Percentiles rank a stretch among this genome's conserved stretches.
Conservation (phyloP, 2,113 vertebrate genomes). For the Thermophis baileyi region DNA sequence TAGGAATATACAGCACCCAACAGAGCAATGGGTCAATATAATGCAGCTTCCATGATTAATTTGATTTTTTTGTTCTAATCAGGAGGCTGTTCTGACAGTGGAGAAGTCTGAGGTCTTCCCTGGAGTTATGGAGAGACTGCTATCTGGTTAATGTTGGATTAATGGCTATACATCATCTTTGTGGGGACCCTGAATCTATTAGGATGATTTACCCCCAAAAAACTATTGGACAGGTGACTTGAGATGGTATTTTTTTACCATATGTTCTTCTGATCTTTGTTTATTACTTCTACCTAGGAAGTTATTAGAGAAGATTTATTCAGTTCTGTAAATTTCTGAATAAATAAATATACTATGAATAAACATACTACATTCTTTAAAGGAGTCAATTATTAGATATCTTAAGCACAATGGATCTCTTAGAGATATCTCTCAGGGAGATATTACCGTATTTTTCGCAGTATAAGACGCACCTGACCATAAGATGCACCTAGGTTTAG, state of each 20-base stretch:
- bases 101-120: not conserved
- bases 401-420: not conserved
- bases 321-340: not conserved
- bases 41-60: not conserved
- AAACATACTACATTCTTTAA: not conserved
- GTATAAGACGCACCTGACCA: too few species aligned
- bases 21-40: not conserved
- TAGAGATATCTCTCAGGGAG: not conserved
- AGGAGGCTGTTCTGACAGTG: not conserved
- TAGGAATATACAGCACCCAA: not conserved
- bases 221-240: not conserved
- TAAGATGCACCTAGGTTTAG: too few species aligned
- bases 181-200: not conserved
- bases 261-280: not conserved
- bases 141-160: not conserved
- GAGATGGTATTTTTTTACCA: not conserved
- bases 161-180: not conserved
- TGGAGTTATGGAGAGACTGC: not conserved
- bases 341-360: not conserved
- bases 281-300: not conserved
- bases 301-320: not conserved
- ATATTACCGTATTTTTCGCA: not conserved
- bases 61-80: not conserved
- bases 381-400: not conserved
- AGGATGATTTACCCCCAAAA: not conserved